Evolutionary conservation across 2,113 vertebrate species (phyloP).

Genomic region (Marmota monax): DNA sequence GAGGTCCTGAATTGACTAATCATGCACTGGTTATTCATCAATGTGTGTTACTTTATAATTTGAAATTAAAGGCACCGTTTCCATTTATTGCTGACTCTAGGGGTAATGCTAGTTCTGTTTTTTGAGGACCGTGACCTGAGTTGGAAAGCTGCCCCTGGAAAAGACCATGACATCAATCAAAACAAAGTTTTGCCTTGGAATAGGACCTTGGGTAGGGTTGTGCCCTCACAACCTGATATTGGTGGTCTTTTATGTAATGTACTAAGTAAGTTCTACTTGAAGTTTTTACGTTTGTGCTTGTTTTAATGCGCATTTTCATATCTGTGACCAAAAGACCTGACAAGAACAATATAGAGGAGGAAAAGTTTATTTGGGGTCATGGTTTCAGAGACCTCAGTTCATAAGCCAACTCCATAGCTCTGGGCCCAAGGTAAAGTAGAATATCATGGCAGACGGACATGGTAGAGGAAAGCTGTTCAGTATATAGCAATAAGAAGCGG

Average conservation of each 20-base stretch:
- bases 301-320: no score
- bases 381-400: no score
- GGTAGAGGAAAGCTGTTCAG: no score
- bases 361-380: no score
- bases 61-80: constrained; percentile 87
- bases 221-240: not conserved
- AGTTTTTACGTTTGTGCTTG: not conserved
- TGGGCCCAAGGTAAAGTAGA: no score
- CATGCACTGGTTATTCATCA: constrained; percentile 87
- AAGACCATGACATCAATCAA: constrained; percentile 80
- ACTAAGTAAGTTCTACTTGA: not conserved
- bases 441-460: no score
- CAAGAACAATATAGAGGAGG: no score
- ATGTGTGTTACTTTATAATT: constrained; percentile 84
- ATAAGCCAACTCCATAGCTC: no score
- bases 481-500: no score
- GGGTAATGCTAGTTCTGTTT: constrained; percentile 80
- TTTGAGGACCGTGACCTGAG: constrained; percentile 81
- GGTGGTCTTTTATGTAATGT: not conserved
- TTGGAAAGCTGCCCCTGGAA: constrained; percentile 73
- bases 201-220: not conserved
- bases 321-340: no score
- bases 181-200: constrained; percentile 48
- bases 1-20: constrained; percentile 86
- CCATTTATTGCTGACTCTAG: constrained; percentile 85